Evolutionary conservation across 2,113 vertebrate species (phyloP), one percentile per base, ranked within the genome.

Genomic region (Mastomys coucha): DNA sequence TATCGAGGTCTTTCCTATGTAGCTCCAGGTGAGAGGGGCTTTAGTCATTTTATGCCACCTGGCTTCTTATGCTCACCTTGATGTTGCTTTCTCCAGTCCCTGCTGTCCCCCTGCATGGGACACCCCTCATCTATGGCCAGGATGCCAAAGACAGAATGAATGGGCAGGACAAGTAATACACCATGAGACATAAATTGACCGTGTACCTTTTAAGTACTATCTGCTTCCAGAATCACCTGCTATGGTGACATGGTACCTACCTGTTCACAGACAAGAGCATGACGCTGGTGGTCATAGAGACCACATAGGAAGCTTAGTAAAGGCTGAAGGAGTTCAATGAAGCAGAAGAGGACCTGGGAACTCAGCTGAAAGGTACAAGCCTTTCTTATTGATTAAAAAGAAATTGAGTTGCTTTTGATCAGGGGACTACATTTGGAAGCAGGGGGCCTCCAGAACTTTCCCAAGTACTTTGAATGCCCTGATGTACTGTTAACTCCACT

Each of bases 371-470:
- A 86, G 4, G 17, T 9, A 14, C n/a, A 5, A 7, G 84, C 9
- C 5, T 12, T 12, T 53, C 36, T 60, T 60, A 24, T 39, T 82
- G 39, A 20, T 78, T 1, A 78, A 53, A 51, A 65, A 11, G 1
- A 1, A 31, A 5, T 20, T 0, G 7, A 24, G 11, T 80, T n/a
- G 24, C 89, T 53, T 49, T n/a, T 7, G 39, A 26, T 73, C 36
- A 53, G 3, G 11, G 8, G 51, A 0, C 19, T 45, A 26, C 14
- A 56, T n/a, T 39, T 58, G 42, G 45, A n/a, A 26, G 0, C 6
- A 22, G 56, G n/a, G 33, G 13, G 49, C 70, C 63, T 53, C 5
- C 2, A n/a, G 31, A 67, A 42, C 63, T 81, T 88, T 69, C 12
- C 22, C 42, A 67, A 70, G 31, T 49, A 4, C 42, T 72, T 65